These are phyloP conservation scores for Drosophila bifasciata DNA, from an alignment of 1,140 invertebrate genomes.

Conservation along the genomic window DNA sequence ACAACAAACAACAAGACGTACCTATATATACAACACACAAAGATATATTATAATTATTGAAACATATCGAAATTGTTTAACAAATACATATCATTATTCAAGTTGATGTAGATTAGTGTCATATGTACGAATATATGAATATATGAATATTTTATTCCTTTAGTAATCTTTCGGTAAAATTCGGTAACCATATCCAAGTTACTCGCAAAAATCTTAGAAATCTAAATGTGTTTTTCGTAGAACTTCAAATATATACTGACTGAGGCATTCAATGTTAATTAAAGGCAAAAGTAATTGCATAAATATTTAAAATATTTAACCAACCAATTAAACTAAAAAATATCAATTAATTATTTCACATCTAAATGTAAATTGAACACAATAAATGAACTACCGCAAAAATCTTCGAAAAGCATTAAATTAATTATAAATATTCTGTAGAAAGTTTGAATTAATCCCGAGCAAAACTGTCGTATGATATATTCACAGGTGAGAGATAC, in stretches of 20 bases:
- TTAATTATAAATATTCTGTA: no score
- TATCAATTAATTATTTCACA: conserved; percentile 26
- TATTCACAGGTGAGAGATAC: no score
- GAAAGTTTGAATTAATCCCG: no score
- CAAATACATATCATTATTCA: conserved; percentile 57
- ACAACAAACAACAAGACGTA: conserved; percentile 23
- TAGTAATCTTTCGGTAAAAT: conserved; percentile 10
- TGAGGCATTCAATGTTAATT: conserved; percentile 79
- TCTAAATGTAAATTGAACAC: conserved; percentile 44
- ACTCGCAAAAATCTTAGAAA: conserved; percentile 36
- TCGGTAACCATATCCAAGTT: conserved; percentile 2
- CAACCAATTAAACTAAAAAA: conserved; percentile 19
- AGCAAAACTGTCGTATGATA: no score
- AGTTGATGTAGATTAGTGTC: conserved; percentile 39
- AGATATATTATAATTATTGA: conserved; percentile 31
- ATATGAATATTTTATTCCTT: conserved; percentile 31
- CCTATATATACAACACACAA: conserved; percentile 2
- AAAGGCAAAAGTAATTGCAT: conserved; percentile 42
- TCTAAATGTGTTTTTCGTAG: conserved; percentile 61
- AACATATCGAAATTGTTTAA: conserved; percentile 58
- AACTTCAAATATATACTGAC: conserved; percentile 65
- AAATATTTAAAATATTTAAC: conserved; percentile 39
- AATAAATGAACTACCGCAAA: conserved; percentile 24
- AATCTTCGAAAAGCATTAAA: no score
- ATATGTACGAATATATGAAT: conserved; percentile 20